A percentile compares a stretch with the other conserved stretches of the same genome.
Conservation (phyloP, 2,888 invertebrate genomes). For the Bimastos eiseni region DNA sequence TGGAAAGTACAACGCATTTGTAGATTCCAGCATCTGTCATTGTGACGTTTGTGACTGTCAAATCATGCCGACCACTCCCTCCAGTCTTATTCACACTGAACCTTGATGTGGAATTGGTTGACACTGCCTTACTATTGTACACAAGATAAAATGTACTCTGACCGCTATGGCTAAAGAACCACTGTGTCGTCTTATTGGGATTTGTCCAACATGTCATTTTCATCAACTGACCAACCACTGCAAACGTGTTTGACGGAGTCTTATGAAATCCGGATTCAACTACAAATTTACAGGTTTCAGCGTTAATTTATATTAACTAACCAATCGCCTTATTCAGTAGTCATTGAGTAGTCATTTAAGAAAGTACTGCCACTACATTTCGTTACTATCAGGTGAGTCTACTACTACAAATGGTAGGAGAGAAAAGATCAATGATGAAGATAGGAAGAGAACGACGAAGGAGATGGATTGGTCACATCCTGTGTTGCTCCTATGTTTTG, state of each 20-base stretch:
- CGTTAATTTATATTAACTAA: neutral
- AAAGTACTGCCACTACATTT: no score
- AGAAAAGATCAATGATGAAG: no score
- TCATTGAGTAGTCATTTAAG: no score
- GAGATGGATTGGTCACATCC: no score
- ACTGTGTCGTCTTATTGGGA: neutral
- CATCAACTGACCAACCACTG: neutral
- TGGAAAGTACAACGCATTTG: neutral
- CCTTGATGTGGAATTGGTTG: neutral
- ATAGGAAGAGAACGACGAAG: no score
- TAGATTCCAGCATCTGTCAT: conserved; percentile 6
- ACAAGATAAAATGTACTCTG: neutral
- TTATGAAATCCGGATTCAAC: neutral
- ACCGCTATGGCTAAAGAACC: neutral
- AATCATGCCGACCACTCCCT: neutral
- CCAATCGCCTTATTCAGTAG: neutral
- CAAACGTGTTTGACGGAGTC: neutral
- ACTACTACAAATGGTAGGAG: no score
- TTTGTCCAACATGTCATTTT: neutral
- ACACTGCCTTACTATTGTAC: neutral
- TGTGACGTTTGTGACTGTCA: neutral
- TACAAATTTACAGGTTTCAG: neutral
- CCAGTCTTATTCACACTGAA: neutral
- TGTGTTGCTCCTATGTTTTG: no score
- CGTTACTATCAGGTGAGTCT: no score